Percentiles rank a stretch among this genome's conserved stretches.
Evolutionary conservation across 2,113 vertebrate species (phyloP).

Genomic region (Cepphus grylle): DNA sequence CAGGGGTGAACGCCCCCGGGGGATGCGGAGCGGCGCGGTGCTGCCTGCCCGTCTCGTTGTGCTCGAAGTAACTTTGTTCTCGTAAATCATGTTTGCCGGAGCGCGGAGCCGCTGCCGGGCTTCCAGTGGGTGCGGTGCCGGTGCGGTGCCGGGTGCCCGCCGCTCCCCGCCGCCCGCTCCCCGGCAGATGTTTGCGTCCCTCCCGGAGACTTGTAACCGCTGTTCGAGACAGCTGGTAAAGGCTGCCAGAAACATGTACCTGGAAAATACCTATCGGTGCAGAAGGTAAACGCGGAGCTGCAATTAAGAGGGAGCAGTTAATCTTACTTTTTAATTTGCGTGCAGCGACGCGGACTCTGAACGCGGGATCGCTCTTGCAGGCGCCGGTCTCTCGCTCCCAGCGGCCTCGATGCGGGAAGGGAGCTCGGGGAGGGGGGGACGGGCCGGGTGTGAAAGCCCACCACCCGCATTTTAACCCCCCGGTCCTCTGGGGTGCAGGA

Average conservation of each 20-base stretch:
- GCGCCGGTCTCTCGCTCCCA: neutral
- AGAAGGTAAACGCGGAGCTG: neutral
- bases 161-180: neutral
- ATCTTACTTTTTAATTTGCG: neutral
- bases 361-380: neutral
- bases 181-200: conserved; percentile 75
- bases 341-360: neutral
- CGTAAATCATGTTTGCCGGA: neutral
- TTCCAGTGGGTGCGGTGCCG: neutral
- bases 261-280: conserved; percentile 43
- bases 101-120: neutral
- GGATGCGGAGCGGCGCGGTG: neutral
- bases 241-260: neutral
- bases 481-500: neutral
- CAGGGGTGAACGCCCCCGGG: too few relatives aligned
- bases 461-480: neutral
- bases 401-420: neutral
- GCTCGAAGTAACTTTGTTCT: neutral
- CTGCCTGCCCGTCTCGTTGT: neutral
- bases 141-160: neutral
- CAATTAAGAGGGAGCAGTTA: neutral
- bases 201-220: conserved; percentile 64
- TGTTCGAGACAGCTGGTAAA: conserved; percentile 79
- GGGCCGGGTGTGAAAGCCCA: neutral
- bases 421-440: too few relatives aligned